Conservation (phyloP, 2,797 vertebrate species). For the Sternotherus odoratus region DNA sequence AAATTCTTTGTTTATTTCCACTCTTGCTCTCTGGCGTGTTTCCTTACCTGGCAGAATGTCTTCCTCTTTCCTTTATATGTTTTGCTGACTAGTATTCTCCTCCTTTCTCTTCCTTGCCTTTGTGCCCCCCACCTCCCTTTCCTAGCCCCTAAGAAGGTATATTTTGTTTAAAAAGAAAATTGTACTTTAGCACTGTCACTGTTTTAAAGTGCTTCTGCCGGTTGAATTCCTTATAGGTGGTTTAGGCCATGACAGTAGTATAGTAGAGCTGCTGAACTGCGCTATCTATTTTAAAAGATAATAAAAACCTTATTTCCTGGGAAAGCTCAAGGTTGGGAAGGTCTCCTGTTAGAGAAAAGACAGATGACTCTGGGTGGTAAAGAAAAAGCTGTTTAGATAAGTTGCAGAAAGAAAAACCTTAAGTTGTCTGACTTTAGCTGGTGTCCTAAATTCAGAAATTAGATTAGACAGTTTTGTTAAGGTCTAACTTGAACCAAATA, state of each 20-base stretch:
- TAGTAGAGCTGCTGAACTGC: background rate
- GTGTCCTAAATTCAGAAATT: background rate
- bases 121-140: background rate
- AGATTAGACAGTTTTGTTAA: background rate
- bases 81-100: conserved; percentile 22
- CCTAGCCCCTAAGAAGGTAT: background rate
- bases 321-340: background rate
- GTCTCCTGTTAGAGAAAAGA: background rate
- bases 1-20: conserved; percentile 48
- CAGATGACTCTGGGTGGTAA: background rate
- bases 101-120: conserved; percentile 10
- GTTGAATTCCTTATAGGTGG: conserved; percentile 22
- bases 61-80: conserved; percentile 50
- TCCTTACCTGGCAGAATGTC: conserved; percentile 49
- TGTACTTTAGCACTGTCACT: background rate
- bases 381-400: background rate
- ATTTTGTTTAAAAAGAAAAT: conserved; percentile 14
- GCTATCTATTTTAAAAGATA: conserved; percentile 17
- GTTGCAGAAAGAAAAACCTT: background rate
- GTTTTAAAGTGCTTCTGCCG: conserved; percentile 46
- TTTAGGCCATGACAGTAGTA: conserved; percentile 15
- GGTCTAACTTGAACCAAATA: background rate
- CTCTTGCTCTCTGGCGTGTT: conserved; percentile 13
- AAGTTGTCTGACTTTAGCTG: background rate
- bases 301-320: background rate